phyloP scores from a whole-genome alignment of 2,888 invertebrate species.

The Phytoseiulus persimilis region DNA sequence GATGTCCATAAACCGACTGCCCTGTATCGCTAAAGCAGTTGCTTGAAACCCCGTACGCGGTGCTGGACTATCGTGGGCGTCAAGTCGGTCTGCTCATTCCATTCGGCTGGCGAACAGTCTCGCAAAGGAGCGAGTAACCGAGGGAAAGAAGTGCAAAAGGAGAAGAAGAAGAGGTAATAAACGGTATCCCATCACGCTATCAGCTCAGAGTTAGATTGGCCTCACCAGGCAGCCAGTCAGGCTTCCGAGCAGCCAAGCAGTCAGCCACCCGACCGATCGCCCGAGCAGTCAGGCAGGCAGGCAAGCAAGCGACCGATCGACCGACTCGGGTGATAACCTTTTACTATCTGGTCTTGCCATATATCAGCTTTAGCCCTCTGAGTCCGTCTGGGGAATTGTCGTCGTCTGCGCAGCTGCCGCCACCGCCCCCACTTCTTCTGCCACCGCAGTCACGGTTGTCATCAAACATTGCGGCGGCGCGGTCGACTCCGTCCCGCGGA shows the following conservation, averaged over 20 bases:
- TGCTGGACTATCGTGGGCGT: too few relatives aligned
- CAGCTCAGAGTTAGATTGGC: conserved; percentile 5
- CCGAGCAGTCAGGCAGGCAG: neutral
- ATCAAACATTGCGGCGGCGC: neutral
- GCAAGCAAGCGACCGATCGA: neutral
- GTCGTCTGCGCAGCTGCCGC: neutral
- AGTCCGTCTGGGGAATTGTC: neutral
- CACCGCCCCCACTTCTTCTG: neutral
- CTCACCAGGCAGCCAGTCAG: neutral
- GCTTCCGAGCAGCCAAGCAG: neutral
- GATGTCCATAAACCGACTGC: too few relatives aligned
- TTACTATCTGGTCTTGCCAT: neutral
- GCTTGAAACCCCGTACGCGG: too few relatives aligned
- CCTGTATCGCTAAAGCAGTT: too few relatives aligned
- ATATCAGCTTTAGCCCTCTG: neutral
- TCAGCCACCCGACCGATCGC: neutral
- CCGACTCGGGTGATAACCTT: neutral
- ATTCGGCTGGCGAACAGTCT: neutral
- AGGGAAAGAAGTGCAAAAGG: neutral
- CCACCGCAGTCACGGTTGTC: neutral
- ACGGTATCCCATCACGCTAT: neutral
- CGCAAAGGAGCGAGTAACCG: neutral
- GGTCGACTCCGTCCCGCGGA: neutral
- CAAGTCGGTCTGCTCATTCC: too few relatives aligned
- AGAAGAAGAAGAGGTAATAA: neutral